Evolutionary conservation across 2,888 invertebrate species (phyloP), one percentile per base, ranked within the genome.

Genomic region (Macaria liturata): DNA sequence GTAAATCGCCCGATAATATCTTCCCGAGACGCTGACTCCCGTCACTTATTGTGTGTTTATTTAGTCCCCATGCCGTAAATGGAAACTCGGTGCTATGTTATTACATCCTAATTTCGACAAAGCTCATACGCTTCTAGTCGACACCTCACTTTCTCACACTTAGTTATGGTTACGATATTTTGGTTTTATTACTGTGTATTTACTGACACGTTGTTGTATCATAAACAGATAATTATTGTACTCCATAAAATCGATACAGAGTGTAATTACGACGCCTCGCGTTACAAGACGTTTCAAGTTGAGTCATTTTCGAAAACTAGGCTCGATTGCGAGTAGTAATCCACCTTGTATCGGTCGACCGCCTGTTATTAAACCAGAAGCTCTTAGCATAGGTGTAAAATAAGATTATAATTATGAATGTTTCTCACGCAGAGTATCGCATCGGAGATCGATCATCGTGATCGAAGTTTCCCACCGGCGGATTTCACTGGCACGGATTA

Each of bases 1-100:
- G 84, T 89, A 88, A 88, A 89, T 90, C 83, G 84, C 71, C 72
- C 81, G 86, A 88, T 91, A 88, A 88, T 83, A 83, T 87, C 84
- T 84, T 80, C 84, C 85, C 78, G 82, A 80, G 76, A 83, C 74
- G 78, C 72, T 71, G 75, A 78, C 81, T 82, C 70, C 75, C 82
- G 81, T 83, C 80, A 81, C 75, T 83, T 84, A 86, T 85, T 86
- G 84, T 85, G 72, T 85, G 83, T 86, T 83, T 83, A 85, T 82
- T 80, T 76, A 77, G 80, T 69, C 71, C 70, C 68, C 69, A 67
- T 72, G 75, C 83, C 83, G 76, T 86, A 84, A 79, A 80, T 77
- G 84, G 84, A 81, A 86, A 79, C 80, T 78, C 75, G 79, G 67
- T 67, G 72, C 71, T 72, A 74, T 78, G 79, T 85, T 85, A 84